Percentiles rank a stretch among this genome's conserved stretches.
These are phyloP conservation scores for Terebella lapidaria DNA, from an alignment of 2,888 invertebrate species.

Conservation along the genomic window DNA sequence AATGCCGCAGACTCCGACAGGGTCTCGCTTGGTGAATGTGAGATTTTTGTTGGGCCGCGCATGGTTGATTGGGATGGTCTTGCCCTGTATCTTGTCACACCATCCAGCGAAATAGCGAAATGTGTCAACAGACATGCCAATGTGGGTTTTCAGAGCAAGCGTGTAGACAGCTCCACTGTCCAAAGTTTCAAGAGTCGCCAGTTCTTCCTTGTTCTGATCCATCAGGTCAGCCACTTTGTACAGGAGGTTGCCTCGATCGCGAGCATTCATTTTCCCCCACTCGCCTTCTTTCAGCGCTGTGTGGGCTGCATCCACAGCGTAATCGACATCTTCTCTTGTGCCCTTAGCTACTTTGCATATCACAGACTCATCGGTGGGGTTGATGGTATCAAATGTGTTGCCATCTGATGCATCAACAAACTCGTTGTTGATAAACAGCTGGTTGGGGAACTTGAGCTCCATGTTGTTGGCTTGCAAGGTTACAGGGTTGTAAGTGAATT, in stretches of 20 bases:
- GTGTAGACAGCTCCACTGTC: constrained; percentile 98
- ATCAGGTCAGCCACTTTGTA: constrained; percentile 86
- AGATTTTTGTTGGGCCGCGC: constrained; percentile 87
- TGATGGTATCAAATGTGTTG: constrained; percentile 63
- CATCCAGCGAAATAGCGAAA: constrained; percentile 96
- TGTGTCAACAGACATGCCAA: constrained; percentile 96
- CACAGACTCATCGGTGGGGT: constrained; percentile 79
- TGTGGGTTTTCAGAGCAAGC: constrained; percentile 88
- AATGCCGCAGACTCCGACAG: constrained; percentile 86
- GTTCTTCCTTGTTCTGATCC: constrained; percentile 88
- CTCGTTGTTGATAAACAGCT: constrained; percentile 84
- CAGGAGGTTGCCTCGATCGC: constrained; percentile 80
- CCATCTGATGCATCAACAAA: constrained; percentile 72
- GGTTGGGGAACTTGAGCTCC: constrained; percentile 78
- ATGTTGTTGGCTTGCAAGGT: constrained; percentile 73
- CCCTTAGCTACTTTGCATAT: constrained; percentile 63
- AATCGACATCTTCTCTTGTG: constrained; percentile 75
- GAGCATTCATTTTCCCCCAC: constrained; percentile 90
- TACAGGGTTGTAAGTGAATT: constrained; percentile 68
- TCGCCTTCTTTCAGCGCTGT: constrained; percentile 65
- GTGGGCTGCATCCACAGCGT: constrained; percentile 81
- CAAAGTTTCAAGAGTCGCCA: constrained; percentile 87
- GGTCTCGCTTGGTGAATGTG: constrained; percentile 81
- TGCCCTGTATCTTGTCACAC: constrained; percentile 91
- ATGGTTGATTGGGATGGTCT: constrained; percentile 85